These are phyloP conservation scores for Ochropleura leucogaster DNA, from an alignment of 2,888 invertebrate genomes.

Conservation along the genomic window DNA sequence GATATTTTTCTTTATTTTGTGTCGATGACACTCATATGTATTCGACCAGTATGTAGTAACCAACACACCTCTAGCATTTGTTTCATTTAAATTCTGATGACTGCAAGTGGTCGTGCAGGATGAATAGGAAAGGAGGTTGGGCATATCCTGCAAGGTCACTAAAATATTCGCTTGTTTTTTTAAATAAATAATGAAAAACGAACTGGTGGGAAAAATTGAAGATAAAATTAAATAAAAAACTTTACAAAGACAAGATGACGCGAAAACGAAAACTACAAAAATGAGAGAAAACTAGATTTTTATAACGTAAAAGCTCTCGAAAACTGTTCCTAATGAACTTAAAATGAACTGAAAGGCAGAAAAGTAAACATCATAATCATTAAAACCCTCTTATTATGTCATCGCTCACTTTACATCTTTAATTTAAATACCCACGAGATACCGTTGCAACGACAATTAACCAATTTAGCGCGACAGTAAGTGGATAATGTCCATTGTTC, in stretches of 20 bases:
- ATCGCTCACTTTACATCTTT: constrained; percentile 48
- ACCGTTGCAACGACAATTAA: constrained; percentile 80
- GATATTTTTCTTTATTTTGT: too few species aligned
- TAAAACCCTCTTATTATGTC: constrained; percentile 28
- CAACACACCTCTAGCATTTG: too few species aligned
- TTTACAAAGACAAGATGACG: too few species aligned
- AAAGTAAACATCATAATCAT: not conserved
- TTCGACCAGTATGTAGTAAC: too few species aligned
- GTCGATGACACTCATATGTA: too few species aligned
- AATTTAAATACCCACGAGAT: constrained; percentile 56
- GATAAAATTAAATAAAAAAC: too few species aligned
- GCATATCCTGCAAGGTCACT: too few species aligned
- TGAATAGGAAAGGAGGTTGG: too few species aligned
- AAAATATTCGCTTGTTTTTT: too few species aligned
- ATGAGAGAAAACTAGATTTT: not conserved
- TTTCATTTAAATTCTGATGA: too few species aligned
- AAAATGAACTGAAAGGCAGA: not conserved
- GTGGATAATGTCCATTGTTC: constrained; percentile 73
- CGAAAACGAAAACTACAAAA: too few species aligned
- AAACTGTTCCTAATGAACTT: not conserved
- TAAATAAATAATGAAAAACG: not conserved
- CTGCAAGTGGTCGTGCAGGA: too few species aligned
- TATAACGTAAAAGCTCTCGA: not conserved
- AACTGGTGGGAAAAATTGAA: not conserved
- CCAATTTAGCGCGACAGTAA: constrained; percentile 77